Conservation (phyloP, 2,797 vertebrate genomes). For the Xenentodon cancila region DNA sequence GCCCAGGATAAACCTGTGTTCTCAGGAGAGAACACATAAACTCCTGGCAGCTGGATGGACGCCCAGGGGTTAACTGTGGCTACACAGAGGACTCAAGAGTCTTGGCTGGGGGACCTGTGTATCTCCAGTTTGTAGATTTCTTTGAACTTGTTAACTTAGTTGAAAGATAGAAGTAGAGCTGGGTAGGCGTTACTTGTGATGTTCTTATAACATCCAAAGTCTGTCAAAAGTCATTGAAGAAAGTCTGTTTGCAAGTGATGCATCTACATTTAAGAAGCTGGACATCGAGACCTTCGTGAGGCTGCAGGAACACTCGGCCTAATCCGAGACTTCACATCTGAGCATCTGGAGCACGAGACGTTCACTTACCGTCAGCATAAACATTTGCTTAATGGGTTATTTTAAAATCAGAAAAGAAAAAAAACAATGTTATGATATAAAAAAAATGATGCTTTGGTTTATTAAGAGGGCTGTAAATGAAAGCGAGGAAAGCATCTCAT, state of each 20-base stretch:
- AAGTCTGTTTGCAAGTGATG: conserved; percentile 2
- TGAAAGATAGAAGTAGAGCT: conserved; percentile 3
- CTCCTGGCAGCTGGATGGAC: conserved; percentile 40
- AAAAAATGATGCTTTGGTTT: conserved; percentile 42
- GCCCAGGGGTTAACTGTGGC: conserved; percentile 52
- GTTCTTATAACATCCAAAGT: conserved; percentile 1
- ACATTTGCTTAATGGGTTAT: conserved; percentile 61
- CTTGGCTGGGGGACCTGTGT: conserved; percentile 7
- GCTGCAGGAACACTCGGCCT: conserved; percentile 16
- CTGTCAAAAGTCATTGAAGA: conserved; percentile 13
- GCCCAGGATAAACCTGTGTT: conserved; percentile 76
- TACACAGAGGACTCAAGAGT: conserved; percentile 15
- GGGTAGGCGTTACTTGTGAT: no score
- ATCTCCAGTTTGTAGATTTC: conserved; percentile 14
- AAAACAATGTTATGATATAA: conserved; percentile 15
- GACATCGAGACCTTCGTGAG: conserved; percentile 17
- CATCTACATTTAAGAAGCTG: conserved; percentile 18
- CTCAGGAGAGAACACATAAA: conserved; percentile 64
- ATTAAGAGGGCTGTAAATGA: conserved; percentile 68
- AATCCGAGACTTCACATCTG: conserved; percentile 30
- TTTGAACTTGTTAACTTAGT: conserved; percentile 9
- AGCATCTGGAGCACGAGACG: conserved; percentile 34
- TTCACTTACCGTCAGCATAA: conserved; percentile 48
- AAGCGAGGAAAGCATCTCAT: conserved; percentile 64
- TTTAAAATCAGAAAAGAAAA: conserved; percentile 56